A percentile compares a stretch with the other conserved stretches of the same genome.
phyloP scores from a whole-genome alignment of 2,797 vertebrate species.

The Anas bernieri region DNA sequence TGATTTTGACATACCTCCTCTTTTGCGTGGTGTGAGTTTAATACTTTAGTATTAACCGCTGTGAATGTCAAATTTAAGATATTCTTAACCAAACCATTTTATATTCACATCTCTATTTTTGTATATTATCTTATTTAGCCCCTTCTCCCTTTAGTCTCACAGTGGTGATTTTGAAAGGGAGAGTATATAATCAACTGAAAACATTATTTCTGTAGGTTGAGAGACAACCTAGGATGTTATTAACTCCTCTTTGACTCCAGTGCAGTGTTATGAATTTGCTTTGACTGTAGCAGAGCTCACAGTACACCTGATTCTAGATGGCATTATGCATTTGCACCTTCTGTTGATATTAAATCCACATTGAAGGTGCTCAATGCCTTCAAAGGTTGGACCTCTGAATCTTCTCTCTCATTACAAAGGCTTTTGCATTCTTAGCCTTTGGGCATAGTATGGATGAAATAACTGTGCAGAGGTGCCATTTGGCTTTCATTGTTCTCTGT shows the following conservation, averaged over 20 bases:
- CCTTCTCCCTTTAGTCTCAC: neutral
- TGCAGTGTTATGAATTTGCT: slow-evolving; percentile 15
- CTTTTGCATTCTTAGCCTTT: neutral
- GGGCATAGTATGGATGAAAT: neutral
- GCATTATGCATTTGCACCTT: neutral
- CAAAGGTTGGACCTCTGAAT: neutral
- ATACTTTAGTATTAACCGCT: slow-evolving; percentile 69
- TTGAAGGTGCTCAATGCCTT: neutral
- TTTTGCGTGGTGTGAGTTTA: slow-evolving; percentile 57
- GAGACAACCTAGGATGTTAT: neutral
- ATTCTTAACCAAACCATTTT: slow-evolving; percentile 67
- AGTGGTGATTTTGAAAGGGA: neutral
- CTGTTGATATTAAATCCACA: neutral
- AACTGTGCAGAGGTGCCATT: neutral
- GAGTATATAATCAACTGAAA: slow-evolving; percentile 19
- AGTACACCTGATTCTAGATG: neutral
- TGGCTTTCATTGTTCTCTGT: neutral
- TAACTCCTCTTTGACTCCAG: slow-evolving; percentile 4
- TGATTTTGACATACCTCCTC: slow-evolving; percentile 71
- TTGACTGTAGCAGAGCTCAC: neutral
- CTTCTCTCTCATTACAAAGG: neutral
- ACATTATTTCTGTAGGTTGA: neutral
- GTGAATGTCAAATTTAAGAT: slow-evolving; percentile 73
- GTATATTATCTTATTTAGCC: slow-evolving; percentile 50
- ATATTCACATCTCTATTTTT: slow-evolving; percentile 63